Evolutionary conservation across 2,797 vertebrate genomes (phyloP), one percentile per base, ranked within the genome.

Genomic region (Oreortyx pictus): DNA sequence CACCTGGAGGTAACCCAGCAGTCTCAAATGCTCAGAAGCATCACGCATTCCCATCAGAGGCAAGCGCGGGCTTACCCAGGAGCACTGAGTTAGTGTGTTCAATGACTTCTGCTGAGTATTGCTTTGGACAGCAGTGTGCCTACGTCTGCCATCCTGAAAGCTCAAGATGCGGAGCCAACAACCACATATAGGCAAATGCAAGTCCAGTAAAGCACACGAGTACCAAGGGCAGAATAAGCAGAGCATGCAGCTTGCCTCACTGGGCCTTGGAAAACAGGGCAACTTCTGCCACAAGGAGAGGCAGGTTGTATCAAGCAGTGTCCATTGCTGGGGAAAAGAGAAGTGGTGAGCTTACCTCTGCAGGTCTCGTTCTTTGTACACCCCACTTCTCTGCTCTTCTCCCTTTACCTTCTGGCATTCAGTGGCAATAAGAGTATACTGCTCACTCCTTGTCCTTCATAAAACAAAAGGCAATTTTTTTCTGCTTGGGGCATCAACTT

Each of bases 111-210:
- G 65, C 44, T 22, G 62, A 41, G 3, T 6, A 13, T 31, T 52
- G 8, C 17, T 77, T 54, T 49, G 44, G 61, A n/a, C 6, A 10
- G 24, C 35, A 33, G 47, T 4, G 10, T 31, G 41, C 1, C 0
- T 7, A 11, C 18, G 11, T 24, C 61, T 76, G n/a, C 7, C 39
- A 35, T 44, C 14, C 68, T 20, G 68, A 65, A 14, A 46, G 12
- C 16, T 65, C 35, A n/a, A 50, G 17, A 39, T 72, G 41, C 62
- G 44, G 61, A 90, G 47, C 17, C 4, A 14, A 52, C 61, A 72
- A 9, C 14, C 0, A 2, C 1, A 1, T 5, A 17, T 29, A 39
- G 44, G 31, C 50, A 54, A 33, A 17, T 17, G 11, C 20, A 29
- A 33, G 46, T 23, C 29, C 44, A 14, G 5, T 19, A 37, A 61